These are phyloP conservation scores for Apotomis turbidana DNA, from an alignment of 2,888 invertebrate species.

Conservation along the genomic window DNA sequence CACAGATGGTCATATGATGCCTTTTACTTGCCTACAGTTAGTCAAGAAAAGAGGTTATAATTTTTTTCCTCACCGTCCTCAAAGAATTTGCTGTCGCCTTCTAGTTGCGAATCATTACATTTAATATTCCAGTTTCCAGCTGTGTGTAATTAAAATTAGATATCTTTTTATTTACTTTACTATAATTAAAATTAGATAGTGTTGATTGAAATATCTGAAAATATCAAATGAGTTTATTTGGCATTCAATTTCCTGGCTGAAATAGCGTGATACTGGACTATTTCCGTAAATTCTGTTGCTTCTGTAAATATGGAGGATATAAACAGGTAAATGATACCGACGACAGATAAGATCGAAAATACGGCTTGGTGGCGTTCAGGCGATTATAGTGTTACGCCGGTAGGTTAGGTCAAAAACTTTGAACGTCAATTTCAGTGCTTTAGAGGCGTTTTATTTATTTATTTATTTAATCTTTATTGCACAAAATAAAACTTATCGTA, in stretches of 20 bases:
- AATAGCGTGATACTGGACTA: constrained; percentile 26
- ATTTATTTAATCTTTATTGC: too few relatives aligned
- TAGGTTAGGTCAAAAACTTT: too few relatives aligned
- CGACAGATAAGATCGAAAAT: constrained; percentile 22
- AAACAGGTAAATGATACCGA: constrained; percentile 31
- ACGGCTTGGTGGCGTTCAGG: not conserved
- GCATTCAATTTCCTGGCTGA: constrained; percentile 18
- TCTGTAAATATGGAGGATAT: constrained; percentile 14
- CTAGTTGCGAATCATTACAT: too few relatives aligned
- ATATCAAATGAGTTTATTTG: constrained; percentile 23
- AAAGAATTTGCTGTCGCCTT: too few relatives aligned
- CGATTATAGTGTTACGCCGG: too few relatives aligned
- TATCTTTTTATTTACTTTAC: not conserved
- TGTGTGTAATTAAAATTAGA: not conserved
- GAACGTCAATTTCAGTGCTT: too few relatives aligned
- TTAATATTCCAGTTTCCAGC: not conserved
- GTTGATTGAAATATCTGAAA: constrained; percentile 15
- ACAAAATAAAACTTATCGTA: too few relatives aligned
- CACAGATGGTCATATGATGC: too few relatives aligned
- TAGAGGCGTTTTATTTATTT: too few relatives aligned
- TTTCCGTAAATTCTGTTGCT: constrained; percentile 24
- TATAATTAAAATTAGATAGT: constrained; percentile 6
- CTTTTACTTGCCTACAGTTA: too few relatives aligned
- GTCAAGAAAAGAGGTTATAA: too few relatives aligned
- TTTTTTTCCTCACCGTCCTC: too few relatives aligned